A percentile compares a stretch with the other conserved stretches of the same genome.
Evolutionary conservation across 2,113 vertebrate species (phyloP).

Genomic region (Chelonoidis abingdonii): DNA sequence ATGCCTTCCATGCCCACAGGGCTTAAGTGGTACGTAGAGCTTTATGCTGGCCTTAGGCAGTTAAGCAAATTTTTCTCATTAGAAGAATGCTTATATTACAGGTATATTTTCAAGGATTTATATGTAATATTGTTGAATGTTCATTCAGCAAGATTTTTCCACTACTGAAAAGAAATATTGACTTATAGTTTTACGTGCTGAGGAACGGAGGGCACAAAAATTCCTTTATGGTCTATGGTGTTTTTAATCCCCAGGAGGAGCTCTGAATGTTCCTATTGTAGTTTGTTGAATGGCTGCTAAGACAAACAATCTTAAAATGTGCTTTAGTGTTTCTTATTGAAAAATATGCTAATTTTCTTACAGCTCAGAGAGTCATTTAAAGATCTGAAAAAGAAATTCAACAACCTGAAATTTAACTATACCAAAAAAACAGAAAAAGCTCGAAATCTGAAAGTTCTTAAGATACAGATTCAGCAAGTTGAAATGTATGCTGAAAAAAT

Average conservation of each 20-base stretch:
- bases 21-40: neutral
- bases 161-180: neutral
- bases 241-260: neutral
- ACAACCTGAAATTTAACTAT: constrained; percentile 91
- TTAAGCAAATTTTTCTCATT: neutral
- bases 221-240: neutral
- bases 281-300: too few relatives aligned
- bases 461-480: constrained; percentile 88
- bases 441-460: constrained; percentile 85
- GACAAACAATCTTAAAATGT: neutral
- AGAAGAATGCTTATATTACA: neutral
- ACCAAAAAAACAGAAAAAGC: constrained; percentile 87
- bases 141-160: neutral
- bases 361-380: constrained; percentile 90
- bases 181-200: neutral
- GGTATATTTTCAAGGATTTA: neutral
- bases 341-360: constrained; percentile 47
- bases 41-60: neutral
- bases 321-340: neutral
- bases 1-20: neutral
- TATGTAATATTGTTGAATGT: neutral
- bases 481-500: constrained; percentile 84
- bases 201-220: neutral
- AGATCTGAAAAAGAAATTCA: constrained; percentile 92
- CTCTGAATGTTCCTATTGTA: neutral